A percentile compares a stretch with the other conserved stretches of the same genome.
These are phyloP conservation scores for Eulemur macaco DNA, from an alignment of 2,113 vertebrate genomes.

Conservation along the genomic window DNA sequence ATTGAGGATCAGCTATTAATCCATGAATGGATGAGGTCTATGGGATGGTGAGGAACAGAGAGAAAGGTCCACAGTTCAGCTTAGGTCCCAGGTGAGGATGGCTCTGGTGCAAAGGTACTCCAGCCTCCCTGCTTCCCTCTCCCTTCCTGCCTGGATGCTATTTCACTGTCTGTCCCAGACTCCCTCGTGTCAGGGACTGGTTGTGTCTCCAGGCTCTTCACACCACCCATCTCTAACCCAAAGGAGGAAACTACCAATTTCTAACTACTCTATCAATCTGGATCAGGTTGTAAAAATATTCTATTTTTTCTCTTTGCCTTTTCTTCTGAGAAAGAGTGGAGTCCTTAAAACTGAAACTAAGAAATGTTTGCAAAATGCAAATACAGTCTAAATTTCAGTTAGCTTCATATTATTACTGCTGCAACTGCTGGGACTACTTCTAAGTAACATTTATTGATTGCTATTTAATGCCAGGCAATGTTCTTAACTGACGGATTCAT, in stretches of 20 bases:
- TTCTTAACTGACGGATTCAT: neutral
- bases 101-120: neutral
- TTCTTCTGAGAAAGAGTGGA: neutral
- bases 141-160: neutral
- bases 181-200: too few relatives aligned
- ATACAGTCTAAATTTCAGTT: neutral
- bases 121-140: rapidly evolving
- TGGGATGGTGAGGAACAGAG: neutral
- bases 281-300: neutral
- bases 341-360: neutral
- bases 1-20: neutral
- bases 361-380: neutral
- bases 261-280: neutral
- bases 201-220: neutral
- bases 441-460: neutral
- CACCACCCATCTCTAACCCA: neutral
- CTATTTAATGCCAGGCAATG: neutral
- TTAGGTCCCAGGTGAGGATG: neutral
- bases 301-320: neutral
- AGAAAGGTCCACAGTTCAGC: neutral
- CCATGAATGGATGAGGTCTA: neutral
- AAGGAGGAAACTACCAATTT: neutral
- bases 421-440: neutral
- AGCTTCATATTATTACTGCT: neutral
- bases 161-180: neutral